Evolutionary conservation across 2,888 invertebrate genomes (phyloP).

Genomic region (Leucophenga maculata): DNA sequence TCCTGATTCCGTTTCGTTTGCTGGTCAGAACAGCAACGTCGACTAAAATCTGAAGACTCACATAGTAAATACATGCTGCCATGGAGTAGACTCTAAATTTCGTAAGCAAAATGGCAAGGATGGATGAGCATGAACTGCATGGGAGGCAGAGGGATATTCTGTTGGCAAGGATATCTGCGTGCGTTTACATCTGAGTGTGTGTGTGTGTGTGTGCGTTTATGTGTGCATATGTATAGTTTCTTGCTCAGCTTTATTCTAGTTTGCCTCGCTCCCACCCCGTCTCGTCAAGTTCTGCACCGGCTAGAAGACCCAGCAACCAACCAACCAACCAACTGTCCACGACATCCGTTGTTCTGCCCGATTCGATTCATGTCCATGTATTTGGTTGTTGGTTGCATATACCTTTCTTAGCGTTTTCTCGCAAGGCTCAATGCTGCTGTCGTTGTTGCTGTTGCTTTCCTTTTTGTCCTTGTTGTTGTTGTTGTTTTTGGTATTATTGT

Average conservation of each 20-base stretch:
- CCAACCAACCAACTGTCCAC: neutral
- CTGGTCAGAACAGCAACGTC: slow-evolving; percentile 38
- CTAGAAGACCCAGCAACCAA: too few relatives aligned
- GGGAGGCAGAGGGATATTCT: too few relatives aligned
- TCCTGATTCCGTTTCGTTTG: slow-evolving; percentile 15
- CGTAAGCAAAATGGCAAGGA: slow-evolving; percentile 59
- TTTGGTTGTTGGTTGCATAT: slow-evolving; percentile 38
- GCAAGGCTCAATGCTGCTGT: slow-evolving; percentile 45
- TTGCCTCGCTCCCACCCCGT: neutral
- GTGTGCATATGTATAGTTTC: slow-evolving; percentile 30
- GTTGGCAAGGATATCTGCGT: neutral
- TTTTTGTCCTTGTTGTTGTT: slow-evolving; percentile 27
- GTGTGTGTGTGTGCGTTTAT: slow-evolving; percentile 42
- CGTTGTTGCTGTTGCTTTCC: slow-evolving; percentile 43
- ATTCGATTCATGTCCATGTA: slow-evolving; percentile 12
- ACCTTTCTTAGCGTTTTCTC: slow-evolving; percentile 54
- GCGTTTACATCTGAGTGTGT: slow-evolving; percentile 24
- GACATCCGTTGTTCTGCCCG: neutral
- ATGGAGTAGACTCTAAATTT: slow-evolving; percentile 60
- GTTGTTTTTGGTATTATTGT: slow-evolving; percentile 24
- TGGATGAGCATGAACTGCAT: slow-evolving; percentile 25
- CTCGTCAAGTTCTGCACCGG: too few relatives aligned
- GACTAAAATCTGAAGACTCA: slow-evolving; percentile 57
- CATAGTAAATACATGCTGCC: slow-evolving; percentile 41
- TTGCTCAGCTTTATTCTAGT: slow-evolving; percentile 7